phyloP scores from a whole-genome alignment of 2,888 invertebrate species.

The Scaptodrosophila latifasciaeformis region DNA sequence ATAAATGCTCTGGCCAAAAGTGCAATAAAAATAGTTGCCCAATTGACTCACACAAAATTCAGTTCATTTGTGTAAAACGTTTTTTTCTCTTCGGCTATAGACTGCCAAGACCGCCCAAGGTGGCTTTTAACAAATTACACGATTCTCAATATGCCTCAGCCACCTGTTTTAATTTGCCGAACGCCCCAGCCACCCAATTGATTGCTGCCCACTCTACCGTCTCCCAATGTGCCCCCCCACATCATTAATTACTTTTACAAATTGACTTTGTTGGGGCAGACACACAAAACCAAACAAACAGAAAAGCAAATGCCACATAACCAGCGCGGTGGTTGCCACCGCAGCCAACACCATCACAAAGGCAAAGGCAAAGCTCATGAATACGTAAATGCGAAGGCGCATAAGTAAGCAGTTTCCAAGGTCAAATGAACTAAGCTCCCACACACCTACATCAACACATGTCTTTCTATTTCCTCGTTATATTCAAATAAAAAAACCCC shows the following conservation, averaged over 20 bases:
- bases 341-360: too few species aligned
- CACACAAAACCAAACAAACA: background rate
- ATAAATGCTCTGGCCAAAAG: too few species aligned
- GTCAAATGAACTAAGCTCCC: background rate
- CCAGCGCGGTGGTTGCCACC: too few species aligned
- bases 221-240: too few species aligned
- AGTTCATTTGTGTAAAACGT: too few species aligned
- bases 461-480: too few species aligned
- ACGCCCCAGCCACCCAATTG: background rate
- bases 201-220: background rate
- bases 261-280: conserved; percentile 29
- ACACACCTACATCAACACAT: background rate
- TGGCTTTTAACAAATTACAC: conserved; percentile 39
- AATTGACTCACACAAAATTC: conserved; percentile 4
- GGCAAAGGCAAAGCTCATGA: conserved; percentile 24
- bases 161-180: too few species aligned
- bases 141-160: background rate
- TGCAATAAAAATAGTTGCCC: conserved; percentile 24
- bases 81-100: too few species aligned
- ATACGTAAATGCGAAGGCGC: conserved; percentile 29
- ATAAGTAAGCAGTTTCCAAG: conserved; percentile 10
- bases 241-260: conserved; percentile 50
- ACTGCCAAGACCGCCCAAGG: background rate
- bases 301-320: background rate
- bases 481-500: too few species aligned